phyloP scores from a whole-genome alignment of 2,113 vertebrate species.

The Ciconia stormi region DNA sequence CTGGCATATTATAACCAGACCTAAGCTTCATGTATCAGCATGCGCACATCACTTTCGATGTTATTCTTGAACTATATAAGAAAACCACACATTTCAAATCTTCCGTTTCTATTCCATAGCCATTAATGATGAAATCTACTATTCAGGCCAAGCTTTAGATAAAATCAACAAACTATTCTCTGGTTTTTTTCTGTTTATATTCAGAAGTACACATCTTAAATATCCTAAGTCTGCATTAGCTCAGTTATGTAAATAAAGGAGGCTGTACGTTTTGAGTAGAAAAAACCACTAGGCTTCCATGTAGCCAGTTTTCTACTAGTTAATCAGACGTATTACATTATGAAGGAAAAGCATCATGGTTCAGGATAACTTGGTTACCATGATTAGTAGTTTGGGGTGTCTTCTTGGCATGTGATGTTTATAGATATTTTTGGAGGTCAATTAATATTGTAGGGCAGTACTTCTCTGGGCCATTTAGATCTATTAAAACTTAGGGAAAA shows the following conservation, averaged over 20 bases:
- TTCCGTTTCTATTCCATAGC: background rate
- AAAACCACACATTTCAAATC: background rate
- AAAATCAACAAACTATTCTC: background rate
- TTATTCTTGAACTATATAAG: background rate
- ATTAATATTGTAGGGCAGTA: background rate
- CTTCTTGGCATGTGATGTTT: background rate
- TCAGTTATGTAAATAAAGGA: background rate
- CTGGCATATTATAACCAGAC: background rate
- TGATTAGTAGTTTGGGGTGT: background rate
- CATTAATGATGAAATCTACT: background rate
- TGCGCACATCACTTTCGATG: background rate
- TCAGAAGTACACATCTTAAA: background rate
- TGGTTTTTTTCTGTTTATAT: background rate
- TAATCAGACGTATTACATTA: background rate
- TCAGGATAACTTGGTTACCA: background rate
- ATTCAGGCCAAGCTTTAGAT: background rate
- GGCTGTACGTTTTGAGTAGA: background rate
- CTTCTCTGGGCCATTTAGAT: background rate
- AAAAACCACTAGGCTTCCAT: background rate
- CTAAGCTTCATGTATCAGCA: background rate
- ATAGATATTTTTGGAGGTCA: background rate
- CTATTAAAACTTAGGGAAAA: background rate
- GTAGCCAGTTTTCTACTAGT: background rate
- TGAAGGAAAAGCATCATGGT: background rate
- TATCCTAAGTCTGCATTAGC: background rate